Base-by-base conservation (phyloP, 2,797 vertebrate species). In the Hephaestus fuliginosus region DNA sequence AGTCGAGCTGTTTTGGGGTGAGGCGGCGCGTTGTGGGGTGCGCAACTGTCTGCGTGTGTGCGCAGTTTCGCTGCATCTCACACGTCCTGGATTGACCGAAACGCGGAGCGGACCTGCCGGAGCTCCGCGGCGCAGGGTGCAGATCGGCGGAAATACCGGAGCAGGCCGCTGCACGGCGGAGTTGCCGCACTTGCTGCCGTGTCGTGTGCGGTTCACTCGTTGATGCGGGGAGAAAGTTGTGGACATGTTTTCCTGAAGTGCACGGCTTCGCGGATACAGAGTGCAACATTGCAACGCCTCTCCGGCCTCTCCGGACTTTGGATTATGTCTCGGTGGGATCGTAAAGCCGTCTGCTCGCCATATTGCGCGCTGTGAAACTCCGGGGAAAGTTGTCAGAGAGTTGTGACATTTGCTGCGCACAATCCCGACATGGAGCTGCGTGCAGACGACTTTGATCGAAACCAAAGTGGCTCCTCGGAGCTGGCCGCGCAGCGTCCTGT, bases 371-470 rank as follows among this genome's bases (percentile, higher is more conserved):
- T 14, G 85, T 66, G 81, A 87, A 92, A 93, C 84, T 92, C 90
- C 86, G 84, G 79, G 86, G 81, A 93, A 93, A 93, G 88, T 94
- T 92, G 90, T 86, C 88, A 77, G 30, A 78, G 90, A 93, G 91
- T 92, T 89, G 87, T 94, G 93, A 93, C 91, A 93, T 90, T 92
- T 85, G 89, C 90, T 93, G 93, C 93, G 92, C 91, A 91, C 86
- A 72, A 82, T 89, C 89, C 86, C 83, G 74, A 72, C 83, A 89
- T 89, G 94, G 88, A 92, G 89, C 86, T 89, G 90, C 90, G 88
- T 70, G 92, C 86, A 89, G 85, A 92, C 91, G 93, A 94, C 94
- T 95, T 93, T 92, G 93, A 92, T 92, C 94, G 88, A 76, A 86
- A 88, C 81, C 91, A 88, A 85, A 90, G 89, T 76, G 90, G 86